phyloP scores from a whole-genome alignment of 53 echinoderm and acorn worm species.

The Stichopus horrens region DNA sequence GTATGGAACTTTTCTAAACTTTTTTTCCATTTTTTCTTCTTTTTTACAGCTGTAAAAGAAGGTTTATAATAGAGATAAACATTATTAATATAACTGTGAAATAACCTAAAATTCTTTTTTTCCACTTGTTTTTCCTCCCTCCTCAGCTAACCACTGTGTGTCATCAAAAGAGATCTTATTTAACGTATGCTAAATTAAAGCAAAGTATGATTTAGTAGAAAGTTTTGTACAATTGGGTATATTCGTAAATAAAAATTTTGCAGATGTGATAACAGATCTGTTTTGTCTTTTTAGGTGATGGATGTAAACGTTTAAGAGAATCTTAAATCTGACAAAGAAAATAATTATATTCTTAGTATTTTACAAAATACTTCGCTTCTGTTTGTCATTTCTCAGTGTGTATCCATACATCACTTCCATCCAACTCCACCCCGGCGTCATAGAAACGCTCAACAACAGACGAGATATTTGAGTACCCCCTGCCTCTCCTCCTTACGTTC shows the following conservation, averaged over 20 bases:
- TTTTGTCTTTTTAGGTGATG: background rate
- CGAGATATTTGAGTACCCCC: too few species aligned
- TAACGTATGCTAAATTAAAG: background rate
- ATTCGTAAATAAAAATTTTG: background rate
- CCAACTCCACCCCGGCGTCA: too few species aligned
- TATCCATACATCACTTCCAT: too few species aligned
- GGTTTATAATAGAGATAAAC: too few species aligned
- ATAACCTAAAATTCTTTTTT: too few species aligned
- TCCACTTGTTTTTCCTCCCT: background rate
- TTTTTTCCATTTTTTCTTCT: too few species aligned
- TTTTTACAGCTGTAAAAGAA: too few species aligned
- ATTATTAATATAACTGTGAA: too few species aligned
- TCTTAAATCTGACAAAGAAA: conserved; percentile 3
- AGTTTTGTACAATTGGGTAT: conserved; percentile 8
- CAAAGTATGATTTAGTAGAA: background rate
- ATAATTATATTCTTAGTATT: conserved; percentile 9
- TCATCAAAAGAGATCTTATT: background rate
- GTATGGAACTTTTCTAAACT: background rate
- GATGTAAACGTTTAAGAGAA: background rate
- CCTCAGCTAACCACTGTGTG: background rate
- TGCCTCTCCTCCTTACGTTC: too few species aligned
- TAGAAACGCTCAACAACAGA: too few species aligned
- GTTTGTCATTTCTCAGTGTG: too few species aligned
- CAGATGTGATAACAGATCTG: background rate
- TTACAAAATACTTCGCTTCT: background rate